Evolutionary conservation across 2,797 vertebrate genomes (phyloP), one percentile per base, ranked within the genome.

Genomic region (Sebastes steindachneri): DNA sequence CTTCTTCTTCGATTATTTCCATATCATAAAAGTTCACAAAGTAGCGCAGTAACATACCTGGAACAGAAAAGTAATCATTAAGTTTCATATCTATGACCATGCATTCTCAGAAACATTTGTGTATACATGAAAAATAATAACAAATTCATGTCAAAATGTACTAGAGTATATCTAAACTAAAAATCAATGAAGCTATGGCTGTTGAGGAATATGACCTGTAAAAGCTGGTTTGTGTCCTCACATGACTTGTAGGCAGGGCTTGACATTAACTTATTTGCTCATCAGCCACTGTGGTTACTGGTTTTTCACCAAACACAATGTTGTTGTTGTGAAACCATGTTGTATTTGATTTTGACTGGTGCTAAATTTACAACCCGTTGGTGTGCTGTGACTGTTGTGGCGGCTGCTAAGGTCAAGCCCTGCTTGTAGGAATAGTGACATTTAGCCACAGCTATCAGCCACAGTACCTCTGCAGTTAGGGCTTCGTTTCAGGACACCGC

Each of bases 1-100:
- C 97, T 96, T 99, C 99, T 95, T 99, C 99, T 95, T 99, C 98
- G 83, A 99, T 97, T 89, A 99, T 99, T 95, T 99, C 99, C 98
- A 99, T 98, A 79, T 99, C 99, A 84, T 99, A 99, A 85, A 99
- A 97, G 94, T 99, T 96, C 83, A 99, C 98, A 95, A 98, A 99
- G 95, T 98, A 99, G 93, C 98, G 98, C 87, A 99, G 95, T 90
- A 99, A 95, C 99, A 99, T 99, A 94, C 99, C 99, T 99, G 17
- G 4, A 69, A 54, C 12, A 31, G 7, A n/a, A 25, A 3, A 21
- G 12, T 0, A 19, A 21, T 0, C 5, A 5, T 75, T 63, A 21
- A 2, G 4, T 35, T 14, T n/a, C 4, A 23, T 37, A 37, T 37
- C 35, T 12, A 37, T 37, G 35, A 37, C 35, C 11, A 37, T 37